Percentiles rank a stretch among this genome's conserved stretches.
Conservation (phyloP, 2,797 vertebrate species). For the Gambelia wislizenii region DNA sequence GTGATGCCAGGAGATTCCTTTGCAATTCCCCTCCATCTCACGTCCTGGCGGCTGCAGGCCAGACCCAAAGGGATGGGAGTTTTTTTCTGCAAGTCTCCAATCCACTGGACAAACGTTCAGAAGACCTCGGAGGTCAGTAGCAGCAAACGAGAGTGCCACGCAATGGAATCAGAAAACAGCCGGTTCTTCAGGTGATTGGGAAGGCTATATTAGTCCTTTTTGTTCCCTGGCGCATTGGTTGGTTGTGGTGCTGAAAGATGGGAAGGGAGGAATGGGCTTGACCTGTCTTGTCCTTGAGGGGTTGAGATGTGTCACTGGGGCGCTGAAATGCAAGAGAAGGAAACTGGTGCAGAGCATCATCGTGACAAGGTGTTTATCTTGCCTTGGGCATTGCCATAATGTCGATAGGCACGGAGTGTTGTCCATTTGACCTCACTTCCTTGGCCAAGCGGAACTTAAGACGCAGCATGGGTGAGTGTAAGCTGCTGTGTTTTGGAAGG, state of each 20-base stretch:
- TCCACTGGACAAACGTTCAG: slow-evolving; percentile 95
- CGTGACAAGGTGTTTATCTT: not conserved
- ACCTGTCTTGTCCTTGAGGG: not conserved
- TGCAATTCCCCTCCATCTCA: slow-evolving; percentile 93
- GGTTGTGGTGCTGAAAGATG: not conserved
- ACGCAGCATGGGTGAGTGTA: too few relatives aligned
- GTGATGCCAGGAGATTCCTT: slow-evolving; percentile 91
- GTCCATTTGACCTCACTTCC: not conserved
- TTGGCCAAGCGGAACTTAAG: too few relatives aligned
- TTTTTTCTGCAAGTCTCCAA: slow-evolving; percentile 95
- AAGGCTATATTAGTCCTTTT: not conserved
- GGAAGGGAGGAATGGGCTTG: not conserved
- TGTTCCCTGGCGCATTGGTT: not conserved
- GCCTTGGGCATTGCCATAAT: not conserved
- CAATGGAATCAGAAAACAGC: slow-evolving; percentile 91
- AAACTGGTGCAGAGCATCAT: not conserved
- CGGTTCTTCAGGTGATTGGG: slow-evolving; percentile 88
- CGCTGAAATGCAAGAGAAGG: not conserved
- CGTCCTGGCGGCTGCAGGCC: slow-evolving; percentile 95
- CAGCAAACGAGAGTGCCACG: slow-evolving; percentile 95
- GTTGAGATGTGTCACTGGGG: not conserved
- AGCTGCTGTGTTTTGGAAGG: not conserved
- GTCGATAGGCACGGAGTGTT: not conserved
- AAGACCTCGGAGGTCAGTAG: slow-evolving; percentile 89
- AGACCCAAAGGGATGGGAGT: slow-evolving; percentile 93